Conservation (phyloP, 2,113 vertebrate genomes). For the Zeus faber region DNA sequence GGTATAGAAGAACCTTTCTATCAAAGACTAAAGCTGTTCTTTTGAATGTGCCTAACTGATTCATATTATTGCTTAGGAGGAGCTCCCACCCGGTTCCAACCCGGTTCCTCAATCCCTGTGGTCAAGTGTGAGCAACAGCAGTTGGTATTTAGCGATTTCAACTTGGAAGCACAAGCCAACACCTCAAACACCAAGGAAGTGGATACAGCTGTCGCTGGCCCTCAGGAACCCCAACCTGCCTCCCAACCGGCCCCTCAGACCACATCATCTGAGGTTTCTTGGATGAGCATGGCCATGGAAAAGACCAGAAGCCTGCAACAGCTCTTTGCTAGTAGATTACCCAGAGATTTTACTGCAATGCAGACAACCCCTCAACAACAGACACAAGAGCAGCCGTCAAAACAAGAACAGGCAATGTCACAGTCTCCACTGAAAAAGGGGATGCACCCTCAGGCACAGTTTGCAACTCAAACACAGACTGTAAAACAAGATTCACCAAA, state of each 20-base stretch:
- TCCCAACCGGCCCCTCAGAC: conserved; percentile 14
- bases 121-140: conserved; percentile 19
- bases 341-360: conserved; percentile 50
- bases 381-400: conserved; percentile 24
- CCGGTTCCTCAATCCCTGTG: conserved; percentile 15
- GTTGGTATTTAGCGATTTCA: not conserved
- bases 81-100: conserved; percentile 18
- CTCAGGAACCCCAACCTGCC: conserved; percentile 31
- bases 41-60: conserved; percentile 48
- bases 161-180: conserved; percentile 13
- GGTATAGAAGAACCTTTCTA: conserved; percentile 19
- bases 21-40: too few relatives aligned
- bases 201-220: conserved; percentile 2
- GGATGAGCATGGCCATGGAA: conserved; percentile 85
- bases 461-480: conserved; percentile 19
- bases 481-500: conserved; percentile 22
- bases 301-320: conserved; percentile 83
- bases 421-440: not conserved
- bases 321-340: conserved; percentile 69
- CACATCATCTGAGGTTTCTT: conserved; percentile 71
- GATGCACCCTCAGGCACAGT: conserved; percentile 10
- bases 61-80: conserved; percentile 44
- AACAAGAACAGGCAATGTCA: not conserved
- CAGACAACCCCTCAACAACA: conserved; percentile 37
- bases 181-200: conserved; percentile 28